Evolutionary conservation across 1,140 invertebrate genomes (phyloP).

Genomic region (Andrena cerasifolii): DNA sequence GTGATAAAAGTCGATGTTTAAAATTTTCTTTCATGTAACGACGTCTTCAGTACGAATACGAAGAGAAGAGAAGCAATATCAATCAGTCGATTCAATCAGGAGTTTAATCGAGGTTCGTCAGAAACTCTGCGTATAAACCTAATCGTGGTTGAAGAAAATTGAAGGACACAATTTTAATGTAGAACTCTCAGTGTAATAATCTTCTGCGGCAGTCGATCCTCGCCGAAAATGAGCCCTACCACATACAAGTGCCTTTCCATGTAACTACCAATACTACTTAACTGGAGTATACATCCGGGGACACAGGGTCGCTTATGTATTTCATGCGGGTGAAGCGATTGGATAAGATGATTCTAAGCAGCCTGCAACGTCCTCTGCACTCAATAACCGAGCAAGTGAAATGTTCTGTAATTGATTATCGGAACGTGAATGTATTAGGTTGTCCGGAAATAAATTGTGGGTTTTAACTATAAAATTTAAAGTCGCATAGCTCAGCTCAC

Average conservation of each 20-base stretch:
- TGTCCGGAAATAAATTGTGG: too few relatives aligned
- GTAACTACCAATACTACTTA: slow-evolving; percentile 43
- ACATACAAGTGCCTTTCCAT: slow-evolving; percentile 33
- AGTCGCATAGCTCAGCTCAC: too few relatives aligned
- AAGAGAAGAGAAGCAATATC: too few relatives aligned
- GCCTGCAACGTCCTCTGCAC: too few relatives aligned
- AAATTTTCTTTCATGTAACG: neutral
- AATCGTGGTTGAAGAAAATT: neutral
- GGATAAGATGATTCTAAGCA: slow-evolving; percentile 6
- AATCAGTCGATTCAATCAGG: too few relatives aligned
- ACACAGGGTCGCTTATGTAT: neutral
- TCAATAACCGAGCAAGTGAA: too few relatives aligned
- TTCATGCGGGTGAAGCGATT: neutral
- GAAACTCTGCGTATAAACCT: too few relatives aligned
- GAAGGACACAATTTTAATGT: slow-evolving; percentile 4
- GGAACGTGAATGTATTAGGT: too few relatives aligned
- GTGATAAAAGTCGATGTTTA: neutral
- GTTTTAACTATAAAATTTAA: too few relatives aligned
- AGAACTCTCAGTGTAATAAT: neutral
- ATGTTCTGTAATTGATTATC: too few relatives aligned
- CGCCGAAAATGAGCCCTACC: slow-evolving; percentile 35
- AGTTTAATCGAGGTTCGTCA: too few relatives aligned
- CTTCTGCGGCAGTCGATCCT: slow-evolving; percentile 7
- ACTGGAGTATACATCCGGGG: slow-evolving; percentile 14
- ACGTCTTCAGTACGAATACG: too few relatives aligned